Base-by-base conservation (phyloP, 2,888 invertebrate genomes). In the Eupithecia exiguata region DNA sequence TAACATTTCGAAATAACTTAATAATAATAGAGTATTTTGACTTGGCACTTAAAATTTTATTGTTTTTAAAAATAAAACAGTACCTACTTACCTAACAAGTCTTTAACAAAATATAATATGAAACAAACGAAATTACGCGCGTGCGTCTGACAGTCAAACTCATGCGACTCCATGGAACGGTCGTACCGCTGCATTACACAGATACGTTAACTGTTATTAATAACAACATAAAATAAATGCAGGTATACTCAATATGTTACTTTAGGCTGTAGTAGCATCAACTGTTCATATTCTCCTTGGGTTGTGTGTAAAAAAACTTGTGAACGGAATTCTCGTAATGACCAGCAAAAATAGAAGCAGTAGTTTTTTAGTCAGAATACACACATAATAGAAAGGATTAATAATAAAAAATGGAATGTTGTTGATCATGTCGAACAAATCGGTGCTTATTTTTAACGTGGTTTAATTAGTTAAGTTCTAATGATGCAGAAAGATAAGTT, bases 391-490 rank as follows among this genome's bases (percentile, higher is more conserved):
- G 12, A 53, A 53, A 53, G 58, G 14, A 21, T 14, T 14, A 58
- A 25, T 58, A 58, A 21, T 18, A 10, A 25, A 14, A 21, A 58
- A 69, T 74, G 74, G 74, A 74, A 74, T 74, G 74, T 74, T 66
- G 30, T 69, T 63, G 69, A 53, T 58, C 7, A 69, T 25, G 14
- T 53, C 9, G 18, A 35, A 62, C 62, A 58, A 35, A 35, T 38
- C 5, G 10, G 38, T 21, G n/a, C n/a, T 35, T 65, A 9, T 21
- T 36, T 63, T 65, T 65, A 65, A 21, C 5, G 7, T 10, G 5
- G 25, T 14, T 14, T 63, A 12, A n/a, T 3, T 18, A 38, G n/a
- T 25, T 43, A 40, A 40, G 5, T 40, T 9, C 5, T 62, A 9
- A 62, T 35, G 62, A 3, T 35, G 18, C 7, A 58, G 25, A 46